Evolutionary conservation across 2,888 invertebrate species (phyloP).

Genomic region (Aspidiotus destructor): DNA sequence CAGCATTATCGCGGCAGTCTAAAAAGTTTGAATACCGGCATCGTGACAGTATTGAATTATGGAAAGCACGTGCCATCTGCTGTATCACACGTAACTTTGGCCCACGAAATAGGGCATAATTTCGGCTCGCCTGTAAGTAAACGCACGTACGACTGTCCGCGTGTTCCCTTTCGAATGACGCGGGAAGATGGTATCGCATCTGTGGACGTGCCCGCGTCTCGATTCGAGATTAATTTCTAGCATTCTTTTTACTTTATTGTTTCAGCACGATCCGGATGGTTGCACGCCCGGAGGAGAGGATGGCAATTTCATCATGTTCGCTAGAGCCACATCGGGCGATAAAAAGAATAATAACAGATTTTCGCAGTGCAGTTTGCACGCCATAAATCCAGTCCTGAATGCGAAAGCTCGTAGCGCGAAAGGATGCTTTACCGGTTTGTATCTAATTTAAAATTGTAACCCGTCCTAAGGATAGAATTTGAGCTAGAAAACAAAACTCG

Average conservation of each 20-base stretch:
- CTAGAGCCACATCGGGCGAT: constrained; percentile 95
- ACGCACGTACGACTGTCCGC: not conserved
- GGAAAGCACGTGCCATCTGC: constrained; percentile 97
- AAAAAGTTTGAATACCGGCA: constrained; percentile 93
- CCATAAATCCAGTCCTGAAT: constrained; percentile 84
- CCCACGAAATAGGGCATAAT: constrained; percentile 99
- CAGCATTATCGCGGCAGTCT: constrained; percentile 79
- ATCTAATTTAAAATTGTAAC: not conserved
- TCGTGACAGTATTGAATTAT: constrained; percentile 94
- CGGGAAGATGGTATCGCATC: not conserved
- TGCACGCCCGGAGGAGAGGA: constrained; percentile 91
- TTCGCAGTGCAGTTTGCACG: constrained; percentile 84
- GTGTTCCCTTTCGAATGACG: too few relatives aligned
- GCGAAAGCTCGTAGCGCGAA: constrained; percentile 79
- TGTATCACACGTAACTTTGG: constrained; percentile 93
- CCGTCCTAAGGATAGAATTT: too few relatives aligned
- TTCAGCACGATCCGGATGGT: constrained; percentile 85
- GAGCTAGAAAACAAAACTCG: too few relatives aligned
- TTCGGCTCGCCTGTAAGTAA: constrained; percentile 87
- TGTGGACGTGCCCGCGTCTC: not conserved
- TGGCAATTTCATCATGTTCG: constrained; percentile 99
- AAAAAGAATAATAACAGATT: constrained; percentile 96
- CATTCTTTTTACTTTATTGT: not conserved
- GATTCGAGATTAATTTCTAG: not conserved
- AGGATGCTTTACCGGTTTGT: constrained; percentile 81